Base-by-base conservation (phyloP, 2,113 vertebrate species). In the Polypterus senegalus region DNA sequence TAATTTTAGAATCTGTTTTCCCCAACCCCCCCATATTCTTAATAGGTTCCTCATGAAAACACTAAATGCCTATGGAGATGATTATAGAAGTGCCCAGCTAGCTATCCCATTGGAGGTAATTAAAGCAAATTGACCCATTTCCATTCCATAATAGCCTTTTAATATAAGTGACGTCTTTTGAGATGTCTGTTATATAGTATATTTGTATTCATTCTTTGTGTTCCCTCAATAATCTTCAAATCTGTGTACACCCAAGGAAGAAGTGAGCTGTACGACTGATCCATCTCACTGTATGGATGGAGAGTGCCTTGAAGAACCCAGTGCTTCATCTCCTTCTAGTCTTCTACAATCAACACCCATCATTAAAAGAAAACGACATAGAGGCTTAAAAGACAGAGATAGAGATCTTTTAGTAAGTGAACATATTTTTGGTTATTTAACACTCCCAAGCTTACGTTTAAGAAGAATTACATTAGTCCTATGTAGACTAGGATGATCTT, bases 1-100 rank as follows among this genome's bases (percentile, higher is more conserved):
- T 27, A 27, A 27, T 27, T 27, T 27, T 27, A 27, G 27, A 27
- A 27, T 27, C 1, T 27, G 27, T 27, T n/a, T n/a, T n/a, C n/a
- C n/a, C n/a, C n/a, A 8, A 47, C 3, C 47, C 52, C 61, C 46
- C 68, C 54, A 44, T 74, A 3, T 57, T 55, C 9, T 11, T 56
- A 46, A 6, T 69, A 94, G 92, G 76, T 94, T 90, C 69, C 85
- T 94, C 8, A 91, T 94, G 92, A 88, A 84, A 65, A 87, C 90
- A 46, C 81, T 94, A 65, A 89, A 91, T 66, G 78, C 81, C 43
- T 89, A 93, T 3, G 87, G 90, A 3, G 92, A 94, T 9, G 85
- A 92, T 68, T 94, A 92, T 71, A 83, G 91, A 65, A 86, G 82
- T 1, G 73, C 89, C 46, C 87, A 91, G 71, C 80, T 94, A 63